Conservation (phyloP, 1,140 invertebrate species). For the Anoplolepis gracilipes region DNA sequence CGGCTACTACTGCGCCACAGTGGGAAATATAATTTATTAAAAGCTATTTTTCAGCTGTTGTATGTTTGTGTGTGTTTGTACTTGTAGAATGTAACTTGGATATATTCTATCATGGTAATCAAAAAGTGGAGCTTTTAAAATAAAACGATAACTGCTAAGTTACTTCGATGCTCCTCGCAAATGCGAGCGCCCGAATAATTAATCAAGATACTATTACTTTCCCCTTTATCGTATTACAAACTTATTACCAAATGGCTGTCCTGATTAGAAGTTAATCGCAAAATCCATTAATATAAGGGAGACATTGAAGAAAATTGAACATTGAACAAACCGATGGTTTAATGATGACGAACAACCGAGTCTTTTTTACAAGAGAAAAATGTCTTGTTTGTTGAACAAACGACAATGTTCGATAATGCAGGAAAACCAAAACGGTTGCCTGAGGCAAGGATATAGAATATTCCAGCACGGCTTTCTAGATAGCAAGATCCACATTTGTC, state of each 20-base stretch:
- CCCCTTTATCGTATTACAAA: not conserved
- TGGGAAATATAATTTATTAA: constrained; percentile 34
- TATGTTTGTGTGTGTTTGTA: no score
- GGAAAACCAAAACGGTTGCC: constrained; percentile 12
- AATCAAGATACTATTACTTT: not conserved
- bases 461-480: constrained; percentile 18
- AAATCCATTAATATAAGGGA: not conserved
- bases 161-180: not conserved
- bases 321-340: not conserved
- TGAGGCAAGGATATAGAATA: constrained; percentile 38
- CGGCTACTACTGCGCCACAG: not conserved
- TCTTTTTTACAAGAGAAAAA: constrained; percentile 15
- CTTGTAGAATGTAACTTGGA: not conserved
- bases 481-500: constrained; percentile 26
- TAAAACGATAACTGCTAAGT: not conserved
- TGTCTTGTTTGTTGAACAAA: constrained; percentile 25
- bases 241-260: not conserved
- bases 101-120: not conserved
- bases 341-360: not conserved
- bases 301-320: not conserved
- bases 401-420: constrained; percentile 43
- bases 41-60: not conserved
- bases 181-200: constrained; percentile 4
- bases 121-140: not conserved
- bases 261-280: not conserved